phyloP scores from a whole-genome alignment of 2,888 invertebrate genomes.

The Euphydryas editha region DNA sequence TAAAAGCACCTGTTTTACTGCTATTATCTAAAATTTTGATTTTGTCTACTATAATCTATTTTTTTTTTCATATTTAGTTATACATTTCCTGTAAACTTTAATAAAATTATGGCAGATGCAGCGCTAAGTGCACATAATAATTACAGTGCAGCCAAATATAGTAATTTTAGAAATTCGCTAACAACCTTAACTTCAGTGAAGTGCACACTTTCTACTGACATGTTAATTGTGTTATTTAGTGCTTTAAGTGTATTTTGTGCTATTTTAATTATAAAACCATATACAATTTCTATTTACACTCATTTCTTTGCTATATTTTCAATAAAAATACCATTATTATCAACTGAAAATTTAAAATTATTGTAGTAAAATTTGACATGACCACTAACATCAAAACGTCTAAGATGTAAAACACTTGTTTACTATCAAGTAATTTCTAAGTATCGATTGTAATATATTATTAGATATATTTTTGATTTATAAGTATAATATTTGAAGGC shows the following conservation, averaged over 20 bases:
- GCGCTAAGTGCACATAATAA: constrained; percentile 20
- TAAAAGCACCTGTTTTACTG: not conserved
- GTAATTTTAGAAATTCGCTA: constrained; percentile 31
- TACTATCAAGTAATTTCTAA: not conserved
- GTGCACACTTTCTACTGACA: not conserved
- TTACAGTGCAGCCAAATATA: constrained; percentile 33
- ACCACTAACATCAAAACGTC: not conserved
- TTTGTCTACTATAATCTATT: not conserved
- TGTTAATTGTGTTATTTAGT: constrained; percentile 4
- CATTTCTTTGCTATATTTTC: not conserved
- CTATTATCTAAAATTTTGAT: not conserved
- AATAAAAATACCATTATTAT: not conserved
- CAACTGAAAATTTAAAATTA: not conserved
- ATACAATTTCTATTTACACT: not conserved
- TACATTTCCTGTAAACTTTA: not conserved
- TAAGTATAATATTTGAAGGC: not conserved
- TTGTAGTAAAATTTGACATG: not conserved
- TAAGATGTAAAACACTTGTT: not conserved
- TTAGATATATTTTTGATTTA: not conserved
- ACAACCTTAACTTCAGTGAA: not conserved
- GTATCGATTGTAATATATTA: not conserved
- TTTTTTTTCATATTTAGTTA: not conserved
- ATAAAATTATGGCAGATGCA: not conserved
- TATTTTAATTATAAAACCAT: not conserved
- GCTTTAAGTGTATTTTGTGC: not conserved